Evolutionary conservation across 2,113 vertebrate species (phyloP).

Genomic region (Phalacrocorax pelagicus): DNA sequence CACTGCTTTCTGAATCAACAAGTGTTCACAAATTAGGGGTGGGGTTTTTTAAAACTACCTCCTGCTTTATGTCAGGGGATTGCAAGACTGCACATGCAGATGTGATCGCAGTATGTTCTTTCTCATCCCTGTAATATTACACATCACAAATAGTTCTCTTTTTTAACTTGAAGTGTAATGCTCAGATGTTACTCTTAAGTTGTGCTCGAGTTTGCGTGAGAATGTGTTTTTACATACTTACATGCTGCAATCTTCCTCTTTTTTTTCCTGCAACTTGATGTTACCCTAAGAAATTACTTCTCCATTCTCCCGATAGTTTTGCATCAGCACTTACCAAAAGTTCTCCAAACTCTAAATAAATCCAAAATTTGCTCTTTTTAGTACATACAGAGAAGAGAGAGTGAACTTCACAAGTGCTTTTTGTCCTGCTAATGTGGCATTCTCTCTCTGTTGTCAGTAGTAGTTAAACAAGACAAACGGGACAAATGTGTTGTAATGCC

Average conservation of each 20-base stretch:
- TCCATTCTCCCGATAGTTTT: not conserved
- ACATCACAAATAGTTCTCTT: not conserved
- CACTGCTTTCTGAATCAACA: not conserved
- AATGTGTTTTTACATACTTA: not conserved
- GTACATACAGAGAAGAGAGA: not conserved
- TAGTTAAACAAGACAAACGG: not conserved
- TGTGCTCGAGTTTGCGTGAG: not conserved
- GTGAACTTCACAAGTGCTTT: not conserved
- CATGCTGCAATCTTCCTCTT: not conserved
- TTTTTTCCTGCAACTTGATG: not conserved
- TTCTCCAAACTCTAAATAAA: not conserved
- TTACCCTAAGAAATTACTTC: not conserved
- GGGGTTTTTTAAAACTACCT: not conserved
- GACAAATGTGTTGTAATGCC: not conserved
- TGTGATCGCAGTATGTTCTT: not conserved
- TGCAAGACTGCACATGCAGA: not conserved
- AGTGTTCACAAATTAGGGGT: not conserved
- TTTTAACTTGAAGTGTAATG: not conserved
- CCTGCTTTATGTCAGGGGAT: not conserved
- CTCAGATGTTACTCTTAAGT: not conserved
- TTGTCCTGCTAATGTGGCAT: not conserved
- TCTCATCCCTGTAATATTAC: not conserved
- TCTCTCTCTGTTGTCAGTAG: not conserved
- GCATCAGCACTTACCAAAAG: not conserved
- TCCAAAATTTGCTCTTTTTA: not conserved